Base-by-base conservation (phyloP, 2,797 vertebrate species). In the Trachops cirrhosus region DNA sequence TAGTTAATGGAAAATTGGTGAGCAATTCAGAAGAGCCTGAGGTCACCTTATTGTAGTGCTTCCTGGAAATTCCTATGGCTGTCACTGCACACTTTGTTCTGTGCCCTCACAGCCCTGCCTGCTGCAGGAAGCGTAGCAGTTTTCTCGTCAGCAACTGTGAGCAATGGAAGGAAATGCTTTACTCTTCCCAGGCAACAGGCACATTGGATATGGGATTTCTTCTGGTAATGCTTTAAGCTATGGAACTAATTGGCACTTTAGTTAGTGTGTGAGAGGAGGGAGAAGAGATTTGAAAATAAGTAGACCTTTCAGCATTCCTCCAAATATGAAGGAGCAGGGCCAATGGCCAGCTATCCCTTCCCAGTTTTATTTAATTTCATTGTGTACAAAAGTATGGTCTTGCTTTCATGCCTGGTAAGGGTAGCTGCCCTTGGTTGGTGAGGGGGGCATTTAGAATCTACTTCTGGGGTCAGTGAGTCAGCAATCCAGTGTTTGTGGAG, bases 141-240 rank as follows among this genome's bases (percentile, higher is more conserved):
- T 84, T 94, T 84, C 77, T 59, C 24, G 50, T 87, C 32, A 79
- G 57, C 68, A 48, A 1, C 29, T 44, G 22, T 15, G 2, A 52
- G 5, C 34, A 64, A 44, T 22, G 16, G 50, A 21, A 37, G 71
- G 70, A 59, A 62, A 48, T 32, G 34, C 44, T 92, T 97, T 67
- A 52, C 22, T 68, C 41, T 67, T 78, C 21, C 21, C 24, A 39
- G 39, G 80, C 41, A 92, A 75, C 14, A 54, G 70, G 67, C 32
- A 70, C 68, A 16, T 74, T 78, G 73, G 86, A 74, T 39, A 37
- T 54, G 26, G 39, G 26, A 90, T 96, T 95, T 96, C 68, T 92
- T 18, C 29, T 93, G 83, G 71, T 57, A 82, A 5, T 94, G 77
- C 34, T 44, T 34, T 71, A 71, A 86, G 64, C 46, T 37, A 16